phyloP scores from a whole-genome alignment of 2,888 invertebrate species.

The Diadromus collaris region DNA sequence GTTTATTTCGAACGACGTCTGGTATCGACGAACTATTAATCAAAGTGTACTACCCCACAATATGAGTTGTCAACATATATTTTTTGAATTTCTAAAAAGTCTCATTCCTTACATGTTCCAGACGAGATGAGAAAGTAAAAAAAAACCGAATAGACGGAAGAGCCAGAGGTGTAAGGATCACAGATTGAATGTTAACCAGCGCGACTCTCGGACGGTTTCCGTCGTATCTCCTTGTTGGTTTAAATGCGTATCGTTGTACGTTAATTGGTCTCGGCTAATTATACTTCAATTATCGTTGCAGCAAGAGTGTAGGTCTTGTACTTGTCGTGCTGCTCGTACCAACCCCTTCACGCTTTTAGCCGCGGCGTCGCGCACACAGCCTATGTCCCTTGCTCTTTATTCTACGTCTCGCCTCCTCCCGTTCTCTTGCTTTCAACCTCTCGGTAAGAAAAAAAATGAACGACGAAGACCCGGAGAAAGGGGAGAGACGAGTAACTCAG shows the following conservation, averaged over 20 bases:
- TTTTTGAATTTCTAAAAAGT: no score
- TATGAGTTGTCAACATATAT: not conserved
- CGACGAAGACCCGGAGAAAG: constrained; percentile 5
- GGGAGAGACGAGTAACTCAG: constrained; percentile 4
- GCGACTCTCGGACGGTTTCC: not conserved
- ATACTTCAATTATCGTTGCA: constrained; percentile 58
- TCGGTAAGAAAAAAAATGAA: constrained; percentile 16
- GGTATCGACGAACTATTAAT: constrained; percentile 38
- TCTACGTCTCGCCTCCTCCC: constrained; percentile 5
- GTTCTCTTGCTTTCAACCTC: constrained; percentile 27
- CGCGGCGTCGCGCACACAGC: constrained; percentile 4
- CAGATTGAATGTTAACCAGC: not conserved
- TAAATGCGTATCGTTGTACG: constrained; percentile 51
- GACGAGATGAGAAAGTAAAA: not conserved
- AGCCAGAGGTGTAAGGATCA: not conserved
- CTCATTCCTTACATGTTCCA: not conserved
- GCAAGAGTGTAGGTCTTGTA: constrained; percentile 9
- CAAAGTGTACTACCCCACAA: not conserved
- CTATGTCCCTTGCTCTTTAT: constrained; percentile 12
- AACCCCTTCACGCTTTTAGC: constrained; percentile 21
- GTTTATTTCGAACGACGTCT: constrained; percentile 32
- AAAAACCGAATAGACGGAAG: not conserved
- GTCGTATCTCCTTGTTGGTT: constrained; percentile 20
- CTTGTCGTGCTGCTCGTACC: constrained; percentile 12
- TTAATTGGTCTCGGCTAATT: constrained; percentile 68